Base-by-base conservation (phyloP, 2,888 invertebrate genomes). In the Teleiodes luculella region DNA sequence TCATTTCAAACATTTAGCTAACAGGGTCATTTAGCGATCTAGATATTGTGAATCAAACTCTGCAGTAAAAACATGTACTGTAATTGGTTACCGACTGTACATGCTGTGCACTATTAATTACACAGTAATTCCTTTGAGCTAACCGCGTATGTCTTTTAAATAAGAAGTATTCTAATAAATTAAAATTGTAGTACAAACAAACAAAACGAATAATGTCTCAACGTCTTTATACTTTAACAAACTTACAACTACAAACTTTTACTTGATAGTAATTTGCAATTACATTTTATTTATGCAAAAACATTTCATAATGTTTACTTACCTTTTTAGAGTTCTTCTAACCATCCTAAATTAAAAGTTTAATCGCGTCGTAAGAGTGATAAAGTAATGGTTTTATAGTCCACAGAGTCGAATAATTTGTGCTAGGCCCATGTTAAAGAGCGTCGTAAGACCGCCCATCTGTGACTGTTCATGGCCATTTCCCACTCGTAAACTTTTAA, bases 51-150 rank as follows among this genome's bases (percentile, higher is more conserved):
- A n/a, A n/a, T n/a, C n/a, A n/a, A n/a, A n/a, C n/a, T n/a, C n/a
- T n/a, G n/a, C n/a, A n/a, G n/a, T n/a, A n/a, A n/a, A n/a, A 1
- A 20, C n/a, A 3, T 20, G 20, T n/a, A 1, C n/a, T 20, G 6
- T 28, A 45, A 28, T 45, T 45, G 3, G 7, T 24, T 13, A 41
- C 33, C 14, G 47, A 16, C 16, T 33, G 47, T 47, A 47, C 30
- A 10, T 20, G n/a, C 43, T 20, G 28, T 20, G 20, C 28, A 43
- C 39, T 41, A n/a, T n/a, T n/a, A 43, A 33, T 43, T 71, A 66
- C 70, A 74, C 70, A 68, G 74, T 76, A 78, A 77, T 78, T 78
- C 73, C 70, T 70, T 67, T 58, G 61, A 63, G 62, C 62, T 58
- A 62, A 58, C 59, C 53, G 56, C 56, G 62, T 60, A 57, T 60